A percentile compares a stretch with the other conserved stretches of the same genome.
These are phyloP conservation scores for Psittacula derbiana DNA, from an alignment of 2,797 vertebrate genomes.

Conservation along the genomic window DNA sequence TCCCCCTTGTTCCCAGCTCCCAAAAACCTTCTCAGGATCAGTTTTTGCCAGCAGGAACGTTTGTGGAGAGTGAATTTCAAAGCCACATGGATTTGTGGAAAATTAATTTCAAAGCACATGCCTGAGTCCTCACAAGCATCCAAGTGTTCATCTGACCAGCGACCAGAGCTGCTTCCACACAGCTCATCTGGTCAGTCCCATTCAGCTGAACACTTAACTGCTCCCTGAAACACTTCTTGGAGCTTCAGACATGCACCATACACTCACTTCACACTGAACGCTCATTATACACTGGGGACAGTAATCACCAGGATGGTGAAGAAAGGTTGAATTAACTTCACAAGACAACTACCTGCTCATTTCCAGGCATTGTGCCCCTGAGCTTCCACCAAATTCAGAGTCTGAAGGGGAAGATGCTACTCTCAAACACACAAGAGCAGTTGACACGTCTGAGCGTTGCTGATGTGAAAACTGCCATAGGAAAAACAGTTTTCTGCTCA, in stretches of 20 bases:
- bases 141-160: not conserved
- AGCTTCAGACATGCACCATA: not conserved
- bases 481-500: not conserved
- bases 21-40: not conserved
- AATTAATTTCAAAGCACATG: not conserved
- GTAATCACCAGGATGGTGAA: not conserved
- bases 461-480: accelerated
- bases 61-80: slow-evolving; percentile 2
- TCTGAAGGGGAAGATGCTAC: not conserved
- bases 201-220: not conserved
- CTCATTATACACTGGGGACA: not conserved
- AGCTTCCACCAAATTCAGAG: not conserved
- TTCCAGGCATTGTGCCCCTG: not conserved
- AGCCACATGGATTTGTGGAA: not conserved
- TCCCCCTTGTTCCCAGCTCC: not conserved
- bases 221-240: not conserved
- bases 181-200: not conserved
- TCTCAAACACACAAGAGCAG: not conserved
- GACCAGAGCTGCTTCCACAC: accelerated
- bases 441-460: accelerated
- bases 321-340: not conserved
- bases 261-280: not conserved
- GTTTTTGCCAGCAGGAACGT: not conserved
- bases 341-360: not conserved
- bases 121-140: not conserved